phyloP scores from a whole-genome alignment of 2,888 invertebrate species.

The Eutolmus rufibarbis region DNA sequence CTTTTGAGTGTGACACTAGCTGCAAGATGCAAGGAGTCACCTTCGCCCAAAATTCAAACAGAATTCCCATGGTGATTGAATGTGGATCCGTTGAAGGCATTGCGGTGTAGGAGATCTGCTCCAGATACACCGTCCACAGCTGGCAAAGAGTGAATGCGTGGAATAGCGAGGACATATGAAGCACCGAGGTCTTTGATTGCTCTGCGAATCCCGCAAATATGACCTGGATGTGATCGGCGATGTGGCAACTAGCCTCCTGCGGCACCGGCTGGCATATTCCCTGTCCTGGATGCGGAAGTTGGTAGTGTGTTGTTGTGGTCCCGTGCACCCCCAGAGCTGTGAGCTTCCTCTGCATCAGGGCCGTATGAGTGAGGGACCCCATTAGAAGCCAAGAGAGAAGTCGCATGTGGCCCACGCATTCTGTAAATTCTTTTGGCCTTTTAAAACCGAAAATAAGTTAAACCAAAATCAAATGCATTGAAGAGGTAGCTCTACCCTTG shows the following conservation, averaged over 20 bases:
- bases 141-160: conserved; percentile 98
- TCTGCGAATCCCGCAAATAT: conserved; percentile 98
- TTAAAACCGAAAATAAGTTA: conserved; percentile 46
- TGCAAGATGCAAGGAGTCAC: conserved; percentile 95
- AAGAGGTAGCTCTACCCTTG: conserved; percentile 70
- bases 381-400: conserved; percentile 94
- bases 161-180: conserved; percentile 95
- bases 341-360: conserved; percentile 63
- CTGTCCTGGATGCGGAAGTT: conserved; percentile 57
- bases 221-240: conserved; percentile 95
- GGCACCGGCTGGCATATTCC: conserved; percentile 84
- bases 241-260: conserved; percentile 93
- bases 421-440: conserved; percentile 92
- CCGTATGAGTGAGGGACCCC: conserved; percentile 91
- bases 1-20: conserved; percentile 88
- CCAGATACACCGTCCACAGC: conserved; percentile 98
- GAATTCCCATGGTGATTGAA: conserved; percentile 77
- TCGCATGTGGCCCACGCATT: conserved; percentile 93
- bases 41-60: conserved; percentile 98
- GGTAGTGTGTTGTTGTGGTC: conserved; percentile 48
- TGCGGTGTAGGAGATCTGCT: conserved; percentile 78
- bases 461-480: not conserved
- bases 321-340: conserved; percentile 1
- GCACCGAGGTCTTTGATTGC: conserved; percentile 87
- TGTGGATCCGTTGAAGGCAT: conserved; percentile 75